Evolutionary conservation across 2,113 vertebrate species (phyloP), one percentile per base, ranked within the genome.

Genomic region (Thryonomys swinderianus): DNA sequence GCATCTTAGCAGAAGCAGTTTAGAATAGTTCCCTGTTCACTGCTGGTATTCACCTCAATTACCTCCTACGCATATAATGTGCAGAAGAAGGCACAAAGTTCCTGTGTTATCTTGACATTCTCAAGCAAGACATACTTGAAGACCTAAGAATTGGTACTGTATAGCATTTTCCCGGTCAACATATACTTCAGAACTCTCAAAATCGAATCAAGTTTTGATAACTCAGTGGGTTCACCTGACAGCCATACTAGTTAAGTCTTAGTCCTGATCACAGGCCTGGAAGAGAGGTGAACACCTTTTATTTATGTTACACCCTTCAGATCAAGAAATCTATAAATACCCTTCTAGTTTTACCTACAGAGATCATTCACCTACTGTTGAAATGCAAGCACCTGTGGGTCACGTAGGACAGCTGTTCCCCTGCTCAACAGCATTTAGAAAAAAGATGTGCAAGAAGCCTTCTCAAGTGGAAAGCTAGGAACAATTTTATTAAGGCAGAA

Each of bases 381-480:
- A 55, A 88, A 64, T 7, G 2, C 14, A 62, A 48, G 7, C 17
- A 67, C 6, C 9, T n/a, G 0, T 74, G 20, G 7, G 23, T 84
- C 4, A 40, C n/a, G 25, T n/a, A 85, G 13, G 85, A 71, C 30
- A 93, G 37, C 16, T 59, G 45, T 7, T 91, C 66, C 34, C 9
- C 30, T 91, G 40, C 21, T 91, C 34, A 74, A 69, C 4, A 78
- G 8, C 34, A 69, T 59, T 90, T 82, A 88, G 40, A 17, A 74
- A 91, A 25, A 37, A 34, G 81, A 4, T 2, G 53, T 10, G 37
- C 74, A 74, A 95, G 88, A 62, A 71, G 61, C 73, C 23, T 66
- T 88, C 53, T 96, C 40, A 71, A 95, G 57, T 67, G 66, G 91
- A 69, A 85, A 12, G 3, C 37, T 55, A 83, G 42, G 53, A 85